Conservation (phyloP, 1,140 invertebrate genomes). For the Bacillus rossius region DNA sequence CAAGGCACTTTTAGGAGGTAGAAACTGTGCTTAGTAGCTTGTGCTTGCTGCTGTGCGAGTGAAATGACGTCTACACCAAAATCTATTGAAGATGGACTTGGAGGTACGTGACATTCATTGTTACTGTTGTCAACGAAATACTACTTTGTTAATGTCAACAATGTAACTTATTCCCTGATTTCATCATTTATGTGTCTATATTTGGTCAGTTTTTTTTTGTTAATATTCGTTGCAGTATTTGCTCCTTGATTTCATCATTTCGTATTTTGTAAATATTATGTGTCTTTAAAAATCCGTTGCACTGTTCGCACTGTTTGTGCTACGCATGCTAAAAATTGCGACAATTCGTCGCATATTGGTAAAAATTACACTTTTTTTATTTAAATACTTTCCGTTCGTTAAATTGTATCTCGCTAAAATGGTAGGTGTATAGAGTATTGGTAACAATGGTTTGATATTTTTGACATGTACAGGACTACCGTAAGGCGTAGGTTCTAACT, state of each 20-base stretch:
- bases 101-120: slow-evolving; percentile 36
- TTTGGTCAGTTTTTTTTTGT: background rate
- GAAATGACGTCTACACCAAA: slow-evolving; percentile 41
- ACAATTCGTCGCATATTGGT: too few relatives aligned
- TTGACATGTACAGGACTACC: too few relatives aligned
- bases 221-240: background rate
- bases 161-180: background rate
- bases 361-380: too few relatives aligned
- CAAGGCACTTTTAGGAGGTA: background rate
- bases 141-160: background rate
- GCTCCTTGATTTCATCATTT: background rate
- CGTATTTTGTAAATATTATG: background rate
- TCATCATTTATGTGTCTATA: background rate
- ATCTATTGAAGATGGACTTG: slow-evolving; percentile 41
- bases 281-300: background rate
- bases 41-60: slow-evolving; percentile 1
- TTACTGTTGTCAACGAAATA: background rate
- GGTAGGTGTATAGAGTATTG: too few relatives aligned
- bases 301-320: background rate
- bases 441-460: too few relatives aligned
- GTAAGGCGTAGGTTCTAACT: too few relatives aligned
- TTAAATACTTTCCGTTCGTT: too few relatives aligned
- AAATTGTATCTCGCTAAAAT: too few relatives aligned
- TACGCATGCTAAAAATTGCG: too few relatives aligned
- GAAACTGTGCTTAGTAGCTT: background rate